Base-by-base conservation (phyloP, 1,140 invertebrate species). In the Rhopalosiphum padi region DNA sequence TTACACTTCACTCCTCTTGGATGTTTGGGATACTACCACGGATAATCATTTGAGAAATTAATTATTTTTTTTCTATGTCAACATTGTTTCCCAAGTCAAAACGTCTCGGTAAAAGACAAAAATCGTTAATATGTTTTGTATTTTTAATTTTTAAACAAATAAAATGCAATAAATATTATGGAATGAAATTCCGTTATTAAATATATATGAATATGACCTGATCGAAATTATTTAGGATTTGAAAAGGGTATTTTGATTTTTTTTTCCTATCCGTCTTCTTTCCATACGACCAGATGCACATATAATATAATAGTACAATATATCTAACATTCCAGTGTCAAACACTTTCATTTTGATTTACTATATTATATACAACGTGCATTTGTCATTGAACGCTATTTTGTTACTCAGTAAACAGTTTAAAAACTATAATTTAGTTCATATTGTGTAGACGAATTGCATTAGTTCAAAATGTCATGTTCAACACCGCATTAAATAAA, bases 11-110 rank as follows among this genome's bases (percentile, higher is more conserved):
- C 11, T 51, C n/a, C 2, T 35, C 21, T 22, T 23, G 25, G 25
- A 18, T 30, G 43, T 25, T 18, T 5, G 7, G 30, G 86, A 85
- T 41, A 30, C 30, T 0, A 6, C 30, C 6, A 22, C 25, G 46
- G 43, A 87, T 87, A 77, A 77, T 87, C 11, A 48, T 87, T 87
- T n/a, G 46, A n/a, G 6, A 35, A 87, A 48, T 87, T 87, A 87
- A 41, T 41, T 87, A n/a, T 87, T 87, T n/a, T 30, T 43, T 48
- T 85, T 37, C 22, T 15, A n/a, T 77, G n/a, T 35, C 18, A 30
- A 77, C 18, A 77, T 23, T 77, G n/a, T n/a, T 41, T 30, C 21
- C 21, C 30, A 8, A n/a, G 11, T 87, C 43, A 15, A 46, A 87
- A 23, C 9, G 11, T 48, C 5, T 87, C 23, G 18, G 18, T 48